These are phyloP conservation scores for Diabrotica balteata DNA, from an alignment of 2,888 invertebrate species.

Conservation along the genomic window DNA sequence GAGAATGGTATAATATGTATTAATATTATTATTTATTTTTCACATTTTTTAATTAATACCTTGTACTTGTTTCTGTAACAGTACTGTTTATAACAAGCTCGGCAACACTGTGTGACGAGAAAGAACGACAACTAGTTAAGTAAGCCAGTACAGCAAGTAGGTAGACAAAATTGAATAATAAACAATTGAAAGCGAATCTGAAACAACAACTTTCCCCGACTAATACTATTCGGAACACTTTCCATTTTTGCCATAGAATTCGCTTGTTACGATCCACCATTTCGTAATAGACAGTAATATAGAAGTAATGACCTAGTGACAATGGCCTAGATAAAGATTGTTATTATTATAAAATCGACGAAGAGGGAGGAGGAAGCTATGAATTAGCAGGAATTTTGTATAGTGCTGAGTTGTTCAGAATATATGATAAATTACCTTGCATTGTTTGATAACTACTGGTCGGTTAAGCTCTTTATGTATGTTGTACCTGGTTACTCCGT, in stretches of 20 bases:
- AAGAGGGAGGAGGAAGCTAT: conserved; percentile 29
- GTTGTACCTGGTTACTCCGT: too few species aligned
- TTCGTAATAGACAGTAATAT: conserved; percentile 45
- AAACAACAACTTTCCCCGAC: conserved; percentile 40
- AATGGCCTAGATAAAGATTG: conserved; percentile 55
- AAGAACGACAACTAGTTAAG: too few species aligned
- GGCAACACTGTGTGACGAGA: too few species aligned
- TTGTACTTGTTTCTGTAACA: too few species aligned
- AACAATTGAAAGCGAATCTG: conserved; percentile 41
- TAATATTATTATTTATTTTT: too few species aligned
- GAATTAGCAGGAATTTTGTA: background rate
- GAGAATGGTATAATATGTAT: too few species aligned
- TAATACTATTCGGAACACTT: conserved; percentile 52
- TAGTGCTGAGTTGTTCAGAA: too few species aligned
- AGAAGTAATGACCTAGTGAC: conserved; percentile 56
- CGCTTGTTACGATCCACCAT: conserved; percentile 36
- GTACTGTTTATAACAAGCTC: too few species aligned
- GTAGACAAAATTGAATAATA: conserved; percentile 30
- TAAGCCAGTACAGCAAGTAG: conserved; percentile 6
- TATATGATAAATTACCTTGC: too few species aligned
- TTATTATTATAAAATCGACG: conserved; percentile 31
- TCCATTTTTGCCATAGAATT: conserved; percentile 55
- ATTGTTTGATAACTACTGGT: too few species aligned
- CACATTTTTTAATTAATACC: too few species aligned
- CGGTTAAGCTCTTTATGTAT: too few species aligned